Percentiles rank a stretch among this genome's conserved stretches.
phyloP scores from a whole-genome alignment of 2,888 invertebrate species.

The Lottia scabra region DNA sequence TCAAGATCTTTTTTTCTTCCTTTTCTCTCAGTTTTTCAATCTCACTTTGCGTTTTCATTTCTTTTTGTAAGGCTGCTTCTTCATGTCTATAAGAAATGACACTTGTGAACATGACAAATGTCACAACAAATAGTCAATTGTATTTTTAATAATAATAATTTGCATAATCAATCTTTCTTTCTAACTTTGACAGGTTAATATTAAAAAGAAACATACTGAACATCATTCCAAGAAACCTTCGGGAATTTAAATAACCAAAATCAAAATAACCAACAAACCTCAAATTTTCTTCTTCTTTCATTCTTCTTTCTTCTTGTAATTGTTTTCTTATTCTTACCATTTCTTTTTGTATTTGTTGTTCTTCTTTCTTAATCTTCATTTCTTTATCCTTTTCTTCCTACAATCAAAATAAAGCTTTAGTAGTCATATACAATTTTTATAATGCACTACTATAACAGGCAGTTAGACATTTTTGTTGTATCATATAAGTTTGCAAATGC shows the following conservation, averaged over 20 bases:
- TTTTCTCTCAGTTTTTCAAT: constrained; percentile 36
- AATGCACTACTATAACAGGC: no score
- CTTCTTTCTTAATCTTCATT: constrained; percentile 53
- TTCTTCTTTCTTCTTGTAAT: constrained; percentile 57
- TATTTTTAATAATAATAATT: no score
- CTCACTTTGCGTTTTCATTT: constrained; percentile 39
- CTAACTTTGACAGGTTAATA: no score
- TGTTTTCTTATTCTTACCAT: constrained; percentile 64
- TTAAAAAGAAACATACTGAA: no score
- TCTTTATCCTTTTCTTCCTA: constrained; percentile 59
- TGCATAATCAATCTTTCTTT: no score
- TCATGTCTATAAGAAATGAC: constrained; percentile 28
- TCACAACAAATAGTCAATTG: no score
- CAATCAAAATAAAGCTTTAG: not conserved
- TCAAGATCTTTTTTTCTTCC: constrained; percentile 34
- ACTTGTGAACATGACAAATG: no score
- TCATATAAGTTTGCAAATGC: no score
- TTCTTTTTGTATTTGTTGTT: constrained; percentile 60
- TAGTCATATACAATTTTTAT: no score
- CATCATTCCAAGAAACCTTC: not conserved
- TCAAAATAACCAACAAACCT: constrained; percentile 34
- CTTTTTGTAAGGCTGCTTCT: constrained; percentile 37
- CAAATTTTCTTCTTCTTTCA: constrained; percentile 44
- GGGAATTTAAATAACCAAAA: not conserved
- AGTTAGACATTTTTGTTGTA: no score